Evolutionary conservation across 2,888 invertebrate species (phyloP).

Genomic region (Noctua fimbriata): DNA sequence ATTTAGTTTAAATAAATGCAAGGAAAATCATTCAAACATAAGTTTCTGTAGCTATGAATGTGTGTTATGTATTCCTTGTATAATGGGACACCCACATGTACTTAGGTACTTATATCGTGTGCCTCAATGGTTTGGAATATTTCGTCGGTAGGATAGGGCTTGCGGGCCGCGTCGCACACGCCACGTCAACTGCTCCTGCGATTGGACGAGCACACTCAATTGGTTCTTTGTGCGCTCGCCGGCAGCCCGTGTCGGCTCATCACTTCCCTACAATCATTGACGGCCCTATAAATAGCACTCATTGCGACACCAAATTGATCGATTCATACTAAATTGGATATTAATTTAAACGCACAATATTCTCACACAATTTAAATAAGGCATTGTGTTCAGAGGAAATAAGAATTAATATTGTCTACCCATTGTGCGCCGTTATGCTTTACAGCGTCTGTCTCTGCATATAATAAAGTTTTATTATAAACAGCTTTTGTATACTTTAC

Average conservation of each 20-base stretch:
- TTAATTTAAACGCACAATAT: conserved; percentile 70
- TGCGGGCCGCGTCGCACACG: conserved; percentile 62
- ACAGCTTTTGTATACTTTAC: conserved; percentile 49
- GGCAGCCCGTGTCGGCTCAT: conserved; percentile 74
- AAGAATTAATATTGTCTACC: conserved; percentile 61
- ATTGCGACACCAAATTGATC: conserved; percentile 78
- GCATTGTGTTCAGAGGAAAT: conserved; percentile 60
- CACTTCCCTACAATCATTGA: conserved; percentile 77
- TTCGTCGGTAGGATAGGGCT: conserved; percentile 47
- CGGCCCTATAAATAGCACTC: conserved; percentile 80
- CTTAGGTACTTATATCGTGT: conserved; percentile 25
- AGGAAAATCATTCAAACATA: conserved; percentile 29
- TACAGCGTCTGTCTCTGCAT: conserved; percentile 40
- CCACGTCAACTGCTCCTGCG: conserved; percentile 71
- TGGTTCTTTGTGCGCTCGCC: conserved; percentile 80
- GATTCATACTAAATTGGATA: conserved; percentile 79
- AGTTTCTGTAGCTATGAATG: conserved; percentile 13
- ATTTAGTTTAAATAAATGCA: conserved; percentile 15
- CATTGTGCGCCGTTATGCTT: conserved; percentile 53
- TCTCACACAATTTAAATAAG: conserved; percentile 67
- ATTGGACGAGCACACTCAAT: conserved; percentile 82
- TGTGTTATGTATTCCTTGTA: not conserved
- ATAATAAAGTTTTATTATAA: conserved; percentile 59
- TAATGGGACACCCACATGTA: not conserved
- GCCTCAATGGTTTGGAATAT: conserved; percentile 49